Evolutionary conservation across 2,888 invertebrate species (phyloP).

Genomic region (Sinhomidia bicolor): DNA sequence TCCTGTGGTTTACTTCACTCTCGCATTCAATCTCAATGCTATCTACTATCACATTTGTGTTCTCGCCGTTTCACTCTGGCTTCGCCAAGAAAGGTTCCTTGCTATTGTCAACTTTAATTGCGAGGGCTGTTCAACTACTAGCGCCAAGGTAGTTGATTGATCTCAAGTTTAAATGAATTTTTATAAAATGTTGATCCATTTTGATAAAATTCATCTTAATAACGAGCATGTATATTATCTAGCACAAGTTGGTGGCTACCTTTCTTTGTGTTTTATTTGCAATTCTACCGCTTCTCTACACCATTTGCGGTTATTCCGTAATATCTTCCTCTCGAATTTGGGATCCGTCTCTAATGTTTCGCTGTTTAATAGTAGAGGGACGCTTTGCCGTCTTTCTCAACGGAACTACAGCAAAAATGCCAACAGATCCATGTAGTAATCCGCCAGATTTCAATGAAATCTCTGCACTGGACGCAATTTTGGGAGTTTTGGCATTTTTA

Average conservation of each 20-base stretch:
- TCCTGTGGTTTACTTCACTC: conserved; percentile 50
- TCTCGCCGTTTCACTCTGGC: conserved; percentile 44
- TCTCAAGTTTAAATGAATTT: neutral
- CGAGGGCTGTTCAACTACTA: neutral
- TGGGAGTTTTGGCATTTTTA: conserved; percentile 30
- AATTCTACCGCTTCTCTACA: conserved; percentile 44
- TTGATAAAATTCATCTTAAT: too few relatives aligned
- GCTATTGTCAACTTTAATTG: conserved; percentile 61
- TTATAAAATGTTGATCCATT: neutral
- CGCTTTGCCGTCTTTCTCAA: conserved; percentile 58
- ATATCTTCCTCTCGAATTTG: conserved; percentile 35
- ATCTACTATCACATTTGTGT: conserved; percentile 55
- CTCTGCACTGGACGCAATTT: neutral
- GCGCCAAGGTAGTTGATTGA: neutral
- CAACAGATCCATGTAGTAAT: conserved; percentile 10
- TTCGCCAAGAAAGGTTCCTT: conserved; percentile 31
- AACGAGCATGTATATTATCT: neutral
- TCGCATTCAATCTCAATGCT: conserved; percentile 55
- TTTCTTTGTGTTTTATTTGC: conserved; percentile 52
- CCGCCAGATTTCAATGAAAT: neutral
- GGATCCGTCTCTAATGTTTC: conserved; percentile 45
- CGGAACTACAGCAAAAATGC: neutral
- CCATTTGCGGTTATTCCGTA: conserved; percentile 38
- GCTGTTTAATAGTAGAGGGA: conserved; percentile 51
- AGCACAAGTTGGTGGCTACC: conserved; percentile 28